A percentile compares a stretch with the other conserved stretches of the same genome.
phyloP scores from a whole-genome alignment of 2,888 invertebrate species.

The Eremobia ochroleuca region DNA sequence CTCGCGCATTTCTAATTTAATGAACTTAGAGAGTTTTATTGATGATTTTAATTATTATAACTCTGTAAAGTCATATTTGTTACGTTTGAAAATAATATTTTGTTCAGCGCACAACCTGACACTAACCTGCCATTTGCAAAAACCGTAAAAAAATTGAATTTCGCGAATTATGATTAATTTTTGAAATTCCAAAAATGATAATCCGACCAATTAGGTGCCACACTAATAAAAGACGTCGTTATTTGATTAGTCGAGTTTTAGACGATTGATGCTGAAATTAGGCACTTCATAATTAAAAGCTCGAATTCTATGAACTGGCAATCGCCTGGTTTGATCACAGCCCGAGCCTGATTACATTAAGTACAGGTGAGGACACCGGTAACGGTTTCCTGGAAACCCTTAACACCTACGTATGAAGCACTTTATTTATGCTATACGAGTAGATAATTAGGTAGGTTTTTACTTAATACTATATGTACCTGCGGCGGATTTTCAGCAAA shows the following conservation, averaged over 20 bases:
- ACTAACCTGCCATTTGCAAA: neutral
- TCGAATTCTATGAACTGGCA: neutral
- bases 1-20: too few species aligned
- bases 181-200: neutral
- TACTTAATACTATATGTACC: neutral
- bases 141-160: neutral
- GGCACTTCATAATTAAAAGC: neutral
- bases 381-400: too few species aligned
- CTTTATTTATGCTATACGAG: neutral
- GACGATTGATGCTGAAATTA: neutral
- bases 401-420: neutral
- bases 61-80: neutral
- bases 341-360: constrained; percentile 11
- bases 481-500: neutral
- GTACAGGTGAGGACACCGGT: too few species aligned
- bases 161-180: neutral
- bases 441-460: neutral
- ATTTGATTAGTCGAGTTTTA: neutral
- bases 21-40: too few species aligned
- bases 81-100: neutral
- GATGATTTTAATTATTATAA: too few species aligned
- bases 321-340: constrained; percentile 4
- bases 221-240: neutral
- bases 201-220: neutral
- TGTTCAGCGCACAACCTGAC: neutral